Percentiles rank a stretch among this genome's conserved stretches.
Evolutionary conservation across 2,888 invertebrate species (phyloP).

Genomic region (Tetragonula carbonaria): DNA sequence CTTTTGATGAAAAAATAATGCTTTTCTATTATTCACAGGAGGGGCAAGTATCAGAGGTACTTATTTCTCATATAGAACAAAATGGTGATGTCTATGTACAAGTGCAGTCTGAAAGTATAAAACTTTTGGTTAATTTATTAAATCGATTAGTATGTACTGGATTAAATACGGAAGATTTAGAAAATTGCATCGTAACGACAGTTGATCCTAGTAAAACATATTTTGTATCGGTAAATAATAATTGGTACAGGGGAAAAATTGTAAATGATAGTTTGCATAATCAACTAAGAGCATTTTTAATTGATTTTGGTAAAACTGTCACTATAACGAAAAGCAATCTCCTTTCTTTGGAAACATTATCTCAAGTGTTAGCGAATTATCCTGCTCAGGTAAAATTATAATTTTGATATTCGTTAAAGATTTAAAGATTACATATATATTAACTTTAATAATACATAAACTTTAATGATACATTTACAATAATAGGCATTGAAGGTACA

Average conservation of each 20-base stretch:
- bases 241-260: constrained; percentile 85
- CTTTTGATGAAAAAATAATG: background rate
- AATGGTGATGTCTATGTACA: constrained; percentile 84
- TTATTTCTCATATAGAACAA: constrained; percentile 82
- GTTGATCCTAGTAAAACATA: constrained; percentile 83
- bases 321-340: constrained; percentile 83
- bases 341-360: constrained; percentile 83
- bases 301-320: constrained; percentile 85
- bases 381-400: constrained; percentile 82
- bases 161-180: constrained; percentile 51
- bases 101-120: constrained; percentile 79
- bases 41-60: constrained; percentile 76
- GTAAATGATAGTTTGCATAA: constrained; percentile 79
- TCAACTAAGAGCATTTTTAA: constrained; percentile 84
- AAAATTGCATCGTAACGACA: constrained; percentile 50
- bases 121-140: constrained; percentile 76
- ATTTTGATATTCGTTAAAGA: constrained; percentile 8
- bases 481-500: constrained; percentile 71
- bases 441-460: background rate
- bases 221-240: constrained; percentile 83
- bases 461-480: background rate
- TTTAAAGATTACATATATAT: background rate
- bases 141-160: constrained; percentile 68
- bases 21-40: constrained; percentile 32
- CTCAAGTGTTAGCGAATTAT: constrained; percentile 81